A percentile compares a stretch with the other conserved stretches of the same genome.
Conservation (phyloP, 1,140 invertebrate species). For the Sarcophaga peregrina region DNA sequence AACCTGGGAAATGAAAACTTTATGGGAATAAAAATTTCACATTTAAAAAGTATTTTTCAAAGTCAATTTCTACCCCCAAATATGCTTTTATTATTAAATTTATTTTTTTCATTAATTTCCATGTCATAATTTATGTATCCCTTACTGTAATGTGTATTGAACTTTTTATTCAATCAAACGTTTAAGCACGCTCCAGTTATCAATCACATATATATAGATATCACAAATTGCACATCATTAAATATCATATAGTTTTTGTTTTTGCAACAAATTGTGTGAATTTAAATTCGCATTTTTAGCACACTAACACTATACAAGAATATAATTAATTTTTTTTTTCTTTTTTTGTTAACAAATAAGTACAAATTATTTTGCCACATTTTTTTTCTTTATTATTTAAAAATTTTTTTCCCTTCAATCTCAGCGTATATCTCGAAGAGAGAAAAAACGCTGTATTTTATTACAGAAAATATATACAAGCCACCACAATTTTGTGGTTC, state of each 20-base stretch:
- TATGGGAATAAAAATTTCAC: no score
- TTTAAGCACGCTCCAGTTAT: not conserved
- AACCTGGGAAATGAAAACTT: no score
- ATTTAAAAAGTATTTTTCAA: no score
- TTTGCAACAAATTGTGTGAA: not conserved
- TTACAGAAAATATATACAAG: not conserved
- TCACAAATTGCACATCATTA: not conserved
- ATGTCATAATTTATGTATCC: not conserved
- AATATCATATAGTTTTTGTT: not conserved
- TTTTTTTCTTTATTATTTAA: not conserved
- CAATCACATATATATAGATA: not conserved
- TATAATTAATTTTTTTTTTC: not conserved
- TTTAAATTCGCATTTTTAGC: not conserved
- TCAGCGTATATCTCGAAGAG: not conserved
- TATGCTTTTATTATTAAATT: no score
- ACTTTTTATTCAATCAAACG: not conserved
- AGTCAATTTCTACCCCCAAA: no score
- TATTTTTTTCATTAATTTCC: not conserved
- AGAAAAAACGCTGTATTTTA: no score
- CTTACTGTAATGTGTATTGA: not conserved
- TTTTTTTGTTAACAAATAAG: not conserved
- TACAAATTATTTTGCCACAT: not conserved
- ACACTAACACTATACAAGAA: not conserved
- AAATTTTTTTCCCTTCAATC: not conserved
- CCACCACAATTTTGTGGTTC: not conserved